Percentiles rank a stretch among this genome's conserved stretches.
Evolutionary conservation across 2,113 vertebrate species (phyloP).

Genomic region (Rynchops niger): DNA sequence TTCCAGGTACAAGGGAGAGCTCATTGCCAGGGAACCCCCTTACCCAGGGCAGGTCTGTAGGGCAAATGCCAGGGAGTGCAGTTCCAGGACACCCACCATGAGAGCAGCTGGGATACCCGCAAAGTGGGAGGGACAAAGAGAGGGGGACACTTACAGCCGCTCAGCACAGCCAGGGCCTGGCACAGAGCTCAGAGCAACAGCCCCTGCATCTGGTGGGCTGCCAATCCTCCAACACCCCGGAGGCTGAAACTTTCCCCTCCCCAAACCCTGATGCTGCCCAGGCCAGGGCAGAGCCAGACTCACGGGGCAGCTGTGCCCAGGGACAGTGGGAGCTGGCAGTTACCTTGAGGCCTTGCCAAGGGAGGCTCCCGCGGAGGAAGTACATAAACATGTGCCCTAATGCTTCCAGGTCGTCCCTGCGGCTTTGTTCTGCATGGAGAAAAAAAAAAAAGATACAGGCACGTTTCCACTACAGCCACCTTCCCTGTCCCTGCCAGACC

Average conservation of each 20-base stretch:
- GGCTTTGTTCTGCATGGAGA: slow-evolving; percentile 88
- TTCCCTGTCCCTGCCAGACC: background rate
- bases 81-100: background rate
- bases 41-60: background rate
- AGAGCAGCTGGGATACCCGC: background rate
- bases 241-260: background rate
- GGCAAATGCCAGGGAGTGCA: background rate
- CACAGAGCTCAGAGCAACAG: background rate
- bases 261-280: background rate
- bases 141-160: background rate
- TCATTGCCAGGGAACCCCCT: background rate
- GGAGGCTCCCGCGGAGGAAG: slow-evolving; percentile 94
- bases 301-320: background rate
- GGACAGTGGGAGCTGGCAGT: background rate
- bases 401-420: slow-evolving; percentile 94
- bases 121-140: background rate
- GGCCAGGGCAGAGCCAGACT: background rate
- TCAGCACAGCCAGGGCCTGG: background rate
- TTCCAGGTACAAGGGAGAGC: background rate
- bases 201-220: background rate
- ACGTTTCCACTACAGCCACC: background rate
- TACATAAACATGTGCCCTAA: slow-evolving; percentile 99
- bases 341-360: slow-evolving; percentile 99
- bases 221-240: background rate
- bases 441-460: background rate